Percentiles rank a stretch among this genome's conserved stretches.
Evolutionary conservation across 2,888 invertebrate genomes (phyloP).

Genomic region (Ormyrus thymus): DNA sequence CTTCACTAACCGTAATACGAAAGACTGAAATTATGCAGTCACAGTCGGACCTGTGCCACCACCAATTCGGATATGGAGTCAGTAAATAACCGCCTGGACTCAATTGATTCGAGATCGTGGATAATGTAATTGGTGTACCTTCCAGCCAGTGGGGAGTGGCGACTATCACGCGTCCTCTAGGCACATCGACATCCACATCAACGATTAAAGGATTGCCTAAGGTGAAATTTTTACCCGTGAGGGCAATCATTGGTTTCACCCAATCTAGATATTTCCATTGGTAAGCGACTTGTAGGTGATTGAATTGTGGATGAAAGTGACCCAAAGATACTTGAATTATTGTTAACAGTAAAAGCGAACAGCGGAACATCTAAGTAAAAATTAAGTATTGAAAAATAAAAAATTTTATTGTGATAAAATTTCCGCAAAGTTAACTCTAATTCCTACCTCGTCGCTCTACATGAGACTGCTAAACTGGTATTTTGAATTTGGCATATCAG

Average conservation of each 20-base stretch:
- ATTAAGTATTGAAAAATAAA: too few species aligned
- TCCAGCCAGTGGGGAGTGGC: conserved; percentile 71
- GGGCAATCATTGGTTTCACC: conserved; percentile 64
- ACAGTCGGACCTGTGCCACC: conserved; percentile 68
- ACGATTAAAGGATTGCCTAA: conserved; percentile 69
- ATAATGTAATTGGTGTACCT: conserved; percentile 71
- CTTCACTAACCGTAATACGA: conserved; percentile 69
- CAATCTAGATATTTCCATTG: conserved; percentile 70
- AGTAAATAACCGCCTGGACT: conserved; percentile 69
- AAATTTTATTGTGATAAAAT: too few species aligned
- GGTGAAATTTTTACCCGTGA: conserved; percentile 65
- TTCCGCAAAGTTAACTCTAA: too few species aligned
- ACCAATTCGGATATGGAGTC: conserved; percentile 70
- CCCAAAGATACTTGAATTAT: too few species aligned
- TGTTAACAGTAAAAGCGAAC: too few species aligned
- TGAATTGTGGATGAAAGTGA: background rate
- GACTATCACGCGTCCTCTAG: conserved; percentile 68
- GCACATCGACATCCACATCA: conserved; percentile 68
- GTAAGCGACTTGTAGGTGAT: background rate
- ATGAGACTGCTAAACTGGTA: too few species aligned
- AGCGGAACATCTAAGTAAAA: too few species aligned
- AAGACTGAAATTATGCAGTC: conserved; percentile 70
- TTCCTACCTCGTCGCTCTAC: too few species aligned
- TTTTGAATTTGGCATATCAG: too few species aligned
- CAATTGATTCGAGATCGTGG: conserved; percentile 63